These are phyloP conservation scores for Xiphophorus hellerii DNA, from an alignment of 2,113 vertebrate genomes.

Conservation along the genomic window DNA sequence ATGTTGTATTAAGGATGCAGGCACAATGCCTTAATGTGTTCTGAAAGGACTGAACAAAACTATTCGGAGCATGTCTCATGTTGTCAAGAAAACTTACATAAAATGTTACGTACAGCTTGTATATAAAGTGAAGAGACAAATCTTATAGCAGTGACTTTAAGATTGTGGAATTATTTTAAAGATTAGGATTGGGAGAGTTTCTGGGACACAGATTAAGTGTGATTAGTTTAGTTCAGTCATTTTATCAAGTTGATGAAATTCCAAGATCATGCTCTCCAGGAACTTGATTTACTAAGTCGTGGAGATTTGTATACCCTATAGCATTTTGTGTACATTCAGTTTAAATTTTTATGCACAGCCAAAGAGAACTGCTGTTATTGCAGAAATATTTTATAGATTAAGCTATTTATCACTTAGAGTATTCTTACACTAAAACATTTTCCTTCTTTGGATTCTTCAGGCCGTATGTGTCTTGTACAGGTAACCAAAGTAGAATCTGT, in stretches of 20 bases:
- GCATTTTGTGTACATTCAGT: neutral
- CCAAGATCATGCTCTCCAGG: neutral
- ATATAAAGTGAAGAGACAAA: neutral
- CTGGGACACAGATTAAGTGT: conserved; percentile 64
- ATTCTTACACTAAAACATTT: neutral
- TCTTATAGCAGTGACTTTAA: conserved; percentile 24
- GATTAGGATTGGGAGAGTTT: conserved; percentile 53
- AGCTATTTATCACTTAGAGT: neutral
- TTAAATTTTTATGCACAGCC: conserved; percentile 15
- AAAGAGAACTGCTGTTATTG: neutral
- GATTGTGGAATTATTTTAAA: conserved; percentile 43
- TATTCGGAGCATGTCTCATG: neutral
- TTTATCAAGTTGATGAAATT: conserved; percentile 34
- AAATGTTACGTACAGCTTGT: neutral
- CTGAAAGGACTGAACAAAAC: conserved; percentile 1
- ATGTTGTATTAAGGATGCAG: conserved; percentile 25
- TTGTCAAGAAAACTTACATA: neutral
- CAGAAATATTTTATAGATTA: neutral
- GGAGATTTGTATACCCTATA: neutral
- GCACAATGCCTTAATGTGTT: conserved; percentile 1
- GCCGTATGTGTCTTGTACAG: neutral
- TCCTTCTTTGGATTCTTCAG: neutral
- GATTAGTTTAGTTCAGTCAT: conserved; percentile 19
- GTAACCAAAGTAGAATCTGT: conserved; percentile 33
- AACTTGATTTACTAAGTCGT: neutral